These are phyloP conservation scores for Dreissena rostriformis DNA, from an alignment of 1,140 invertebrate species.

Conservation along the genomic window DNA sequence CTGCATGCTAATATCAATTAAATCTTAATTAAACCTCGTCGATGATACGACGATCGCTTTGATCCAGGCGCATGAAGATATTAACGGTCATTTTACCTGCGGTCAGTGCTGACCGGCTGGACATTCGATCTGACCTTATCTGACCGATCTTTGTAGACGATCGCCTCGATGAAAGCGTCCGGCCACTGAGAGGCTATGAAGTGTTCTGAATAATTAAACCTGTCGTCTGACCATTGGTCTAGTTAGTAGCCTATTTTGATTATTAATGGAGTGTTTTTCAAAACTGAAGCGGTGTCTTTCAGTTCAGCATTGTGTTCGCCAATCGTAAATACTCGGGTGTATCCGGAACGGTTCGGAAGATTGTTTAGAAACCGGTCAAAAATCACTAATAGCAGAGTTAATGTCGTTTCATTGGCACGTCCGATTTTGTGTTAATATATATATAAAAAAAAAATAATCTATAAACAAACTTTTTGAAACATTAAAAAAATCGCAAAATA, in stretches of 20 bases:
- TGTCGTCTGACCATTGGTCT: slow-evolving; percentile 14
- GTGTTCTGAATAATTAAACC: slow-evolving; percentile 27
- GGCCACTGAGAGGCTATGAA: neutral
- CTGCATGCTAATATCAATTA: slow-evolving; percentile 34
- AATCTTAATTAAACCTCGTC: slow-evolving; percentile 26
- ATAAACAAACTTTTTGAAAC: too few species aligned
- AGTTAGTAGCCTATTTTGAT: slow-evolving; percentile 20
- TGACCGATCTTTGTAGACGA: slow-evolving; percentile 28
- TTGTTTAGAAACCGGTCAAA: too few species aligned
- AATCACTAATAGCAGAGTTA: too few species aligned
- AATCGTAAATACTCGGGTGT: too few species aligned
- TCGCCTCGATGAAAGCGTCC: neutral
- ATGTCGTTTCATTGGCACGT: too few species aligned
- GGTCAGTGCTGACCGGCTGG: slow-evolving; percentile 16
- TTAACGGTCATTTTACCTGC: slow-evolving; percentile 39
- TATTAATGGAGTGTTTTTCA: slow-evolving; percentile 15
- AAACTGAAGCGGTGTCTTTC: too few species aligned
- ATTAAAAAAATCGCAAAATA: too few species aligned
- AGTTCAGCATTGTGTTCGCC: too few species aligned
- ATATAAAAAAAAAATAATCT: too few species aligned
- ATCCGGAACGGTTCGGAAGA: too few species aligned
- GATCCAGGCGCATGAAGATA: slow-evolving; percentile 26
- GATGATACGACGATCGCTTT: slow-evolving; percentile 27
- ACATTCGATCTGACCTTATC: slow-evolving; percentile 14
- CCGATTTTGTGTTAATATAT: too few species aligned